Evolutionary conservation across 1,140 invertebrate species (phyloP).

Genomic region (Anoplolepis gracilipes): DNA sequence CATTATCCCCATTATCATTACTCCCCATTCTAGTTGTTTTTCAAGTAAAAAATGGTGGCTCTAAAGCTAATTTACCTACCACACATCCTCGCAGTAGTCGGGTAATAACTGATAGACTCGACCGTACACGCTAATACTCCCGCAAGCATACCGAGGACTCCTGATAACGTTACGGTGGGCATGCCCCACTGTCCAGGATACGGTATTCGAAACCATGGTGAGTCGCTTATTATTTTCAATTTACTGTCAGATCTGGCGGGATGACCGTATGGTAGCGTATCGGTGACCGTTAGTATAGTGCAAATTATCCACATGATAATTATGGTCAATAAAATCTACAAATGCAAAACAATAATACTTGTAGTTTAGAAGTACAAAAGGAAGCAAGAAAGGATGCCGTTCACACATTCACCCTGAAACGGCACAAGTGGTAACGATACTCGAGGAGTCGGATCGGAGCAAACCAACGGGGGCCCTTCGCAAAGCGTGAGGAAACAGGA

Average conservation of each 20-base stretch:
- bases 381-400: no score
- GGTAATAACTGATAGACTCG: conserved; percentile 96
- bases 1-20: no score
- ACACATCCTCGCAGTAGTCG: conserved; percentile 93
- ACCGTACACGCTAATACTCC: conserved; percentile 94
- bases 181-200: conserved; percentile 96
- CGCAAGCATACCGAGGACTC: conserved; percentile 93
- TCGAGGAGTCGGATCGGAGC: no score
- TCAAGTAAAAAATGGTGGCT: background rate
- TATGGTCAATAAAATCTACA: conserved; percentile 93
- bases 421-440: no score
- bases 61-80: conserved; percentile 83
- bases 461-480: no score
- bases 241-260: conserved; percentile 93
- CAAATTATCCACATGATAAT: conserved; percentile 93
- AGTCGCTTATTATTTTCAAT: conserved; percentile 89
- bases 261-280: conserved; percentile 89
- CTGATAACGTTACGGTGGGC: conserved; percentile 91
- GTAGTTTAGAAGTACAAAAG: conserved; percentile 19
- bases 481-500: no score
- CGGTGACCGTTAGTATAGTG: conserved; percentile 90
- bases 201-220: conserved; percentile 94
- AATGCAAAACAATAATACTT: background rate
- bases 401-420: no score
- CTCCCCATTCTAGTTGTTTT: background rate